These are phyloP conservation scores for Montipora cactus DNA, from an alignment of 64 coral and sea anemone species.

Conservation along the genomic window DNA sequence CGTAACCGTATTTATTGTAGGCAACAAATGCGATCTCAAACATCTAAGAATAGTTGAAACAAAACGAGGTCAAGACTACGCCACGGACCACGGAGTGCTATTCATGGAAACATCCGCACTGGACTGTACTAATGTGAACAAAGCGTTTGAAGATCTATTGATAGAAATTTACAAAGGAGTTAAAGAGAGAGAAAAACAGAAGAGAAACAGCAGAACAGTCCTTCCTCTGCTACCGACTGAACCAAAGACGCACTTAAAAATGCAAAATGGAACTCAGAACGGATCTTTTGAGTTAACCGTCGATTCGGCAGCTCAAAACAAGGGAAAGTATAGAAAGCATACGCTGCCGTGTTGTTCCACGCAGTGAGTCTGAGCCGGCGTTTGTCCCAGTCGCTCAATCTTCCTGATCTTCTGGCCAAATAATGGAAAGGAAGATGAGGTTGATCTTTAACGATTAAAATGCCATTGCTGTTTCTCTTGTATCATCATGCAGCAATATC, in stretches of 20 bases:
- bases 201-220: background rate
- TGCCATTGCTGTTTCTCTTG: too few relatives aligned
- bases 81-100: conserved; percentile 77
- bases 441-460: too few relatives aligned
- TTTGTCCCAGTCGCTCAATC: background rate
- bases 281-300: background rate
- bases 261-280: conserved; percentile 10
- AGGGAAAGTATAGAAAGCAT: background rate
- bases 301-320: background rate
- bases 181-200: conserved; percentile 63
- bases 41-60: conserved; percentile 94
- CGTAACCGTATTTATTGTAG: conserved; percentile 79
- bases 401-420: too few relatives aligned
- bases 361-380: background rate
- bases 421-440: too few relatives aligned
- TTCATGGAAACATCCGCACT: conserved; percentile 96
- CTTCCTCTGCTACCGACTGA: background rate
- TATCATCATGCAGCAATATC: too few relatives aligned
- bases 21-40: conserved; percentile 92
- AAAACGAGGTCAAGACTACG: conserved; percentile 72
- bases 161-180: conserved; percentile 82
- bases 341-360: conserved; percentile 30
- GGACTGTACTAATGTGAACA: conserved; percentile 84
- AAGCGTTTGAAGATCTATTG: conserved; percentile 91
- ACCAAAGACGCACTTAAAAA: background rate